Conservation (phyloP, 2,113 vertebrate species). For the Periophthalmodon schlosseri region DNA sequence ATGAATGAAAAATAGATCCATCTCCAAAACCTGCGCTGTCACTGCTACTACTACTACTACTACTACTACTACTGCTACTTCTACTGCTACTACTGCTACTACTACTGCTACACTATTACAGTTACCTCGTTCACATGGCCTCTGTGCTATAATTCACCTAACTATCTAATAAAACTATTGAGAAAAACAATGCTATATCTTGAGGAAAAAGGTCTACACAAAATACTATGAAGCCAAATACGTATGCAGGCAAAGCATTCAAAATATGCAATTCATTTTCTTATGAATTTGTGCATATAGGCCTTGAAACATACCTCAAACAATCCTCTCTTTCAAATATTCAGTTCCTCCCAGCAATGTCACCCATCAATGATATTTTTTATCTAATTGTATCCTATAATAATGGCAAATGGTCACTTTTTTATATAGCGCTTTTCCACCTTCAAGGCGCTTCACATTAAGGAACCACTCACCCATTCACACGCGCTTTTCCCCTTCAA, state of each 20-base stretch:
- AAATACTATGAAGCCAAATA: background rate
- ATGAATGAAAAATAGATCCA: too few species aligned
- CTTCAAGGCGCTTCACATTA: too few species aligned
- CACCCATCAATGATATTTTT: background rate
- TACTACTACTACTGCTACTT: too few species aligned
- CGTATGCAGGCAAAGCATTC: background rate
- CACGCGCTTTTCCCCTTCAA: too few species aligned
- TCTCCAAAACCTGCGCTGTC: too few species aligned
- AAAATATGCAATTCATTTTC: background rate
- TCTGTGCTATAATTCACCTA: background rate
- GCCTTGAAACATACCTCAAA: background rate
- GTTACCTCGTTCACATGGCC: background rate
- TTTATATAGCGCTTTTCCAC: too few species aligned
- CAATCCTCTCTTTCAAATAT: background rate
- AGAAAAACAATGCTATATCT: background rate
- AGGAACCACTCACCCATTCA: too few species aligned
- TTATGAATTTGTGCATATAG: background rate
- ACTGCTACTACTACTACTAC: too few species aligned
- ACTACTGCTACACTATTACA: too few species aligned
- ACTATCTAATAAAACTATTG: background rate
- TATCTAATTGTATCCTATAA: too few species aligned
- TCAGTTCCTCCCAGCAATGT: background rate
- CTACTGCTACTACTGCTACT: too few species aligned
- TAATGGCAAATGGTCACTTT: too few species aligned
- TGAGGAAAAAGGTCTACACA: background rate